phyloP scores from a whole-genome alignment of 2,797 vertebrate genomes.

The Microhierax caerulescens region DNA sequence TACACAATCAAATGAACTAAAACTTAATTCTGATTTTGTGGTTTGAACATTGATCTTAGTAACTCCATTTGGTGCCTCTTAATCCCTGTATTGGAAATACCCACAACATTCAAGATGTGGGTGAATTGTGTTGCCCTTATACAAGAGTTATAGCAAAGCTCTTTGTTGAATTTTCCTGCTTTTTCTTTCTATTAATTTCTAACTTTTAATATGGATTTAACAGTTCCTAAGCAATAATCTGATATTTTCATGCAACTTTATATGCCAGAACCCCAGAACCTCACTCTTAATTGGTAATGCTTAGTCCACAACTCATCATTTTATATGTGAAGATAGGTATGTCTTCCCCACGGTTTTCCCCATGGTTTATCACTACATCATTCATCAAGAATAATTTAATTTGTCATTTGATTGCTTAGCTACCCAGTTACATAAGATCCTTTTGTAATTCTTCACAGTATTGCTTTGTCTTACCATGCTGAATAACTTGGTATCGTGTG shows the following conservation, averaged over 20 bases:
- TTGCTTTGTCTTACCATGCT: background rate
- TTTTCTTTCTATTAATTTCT: background rate
- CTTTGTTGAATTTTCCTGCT: background rate
- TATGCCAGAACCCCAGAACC: background rate
- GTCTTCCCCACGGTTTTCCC: background rate
- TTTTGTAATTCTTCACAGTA: constrained; percentile 22
- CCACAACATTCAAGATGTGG: background rate
- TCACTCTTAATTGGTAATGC: background rate
- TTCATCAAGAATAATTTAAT: constrained; percentile 34
- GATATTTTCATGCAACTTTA: background rate
- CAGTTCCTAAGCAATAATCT: background rate
- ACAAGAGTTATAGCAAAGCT: background rate
- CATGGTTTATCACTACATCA: background rate
- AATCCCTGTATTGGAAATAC: background rate
- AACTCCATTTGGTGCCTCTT: background rate
- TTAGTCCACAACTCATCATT: background rate
- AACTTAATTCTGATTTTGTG: background rate
- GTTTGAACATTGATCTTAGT: background rate
- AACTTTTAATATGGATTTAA: background rate
- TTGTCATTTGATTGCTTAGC: constrained; percentile 28
- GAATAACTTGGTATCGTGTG: background rate
- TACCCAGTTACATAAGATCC: constrained; percentile 20
- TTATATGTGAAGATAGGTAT: background rate
- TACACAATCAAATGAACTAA: background rate
- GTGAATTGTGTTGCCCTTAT: background rate